Evolutionary conservation across 2,113 vertebrate genomes (phyloP).

Genomic region (Oncorhynchus kisutch): DNA sequence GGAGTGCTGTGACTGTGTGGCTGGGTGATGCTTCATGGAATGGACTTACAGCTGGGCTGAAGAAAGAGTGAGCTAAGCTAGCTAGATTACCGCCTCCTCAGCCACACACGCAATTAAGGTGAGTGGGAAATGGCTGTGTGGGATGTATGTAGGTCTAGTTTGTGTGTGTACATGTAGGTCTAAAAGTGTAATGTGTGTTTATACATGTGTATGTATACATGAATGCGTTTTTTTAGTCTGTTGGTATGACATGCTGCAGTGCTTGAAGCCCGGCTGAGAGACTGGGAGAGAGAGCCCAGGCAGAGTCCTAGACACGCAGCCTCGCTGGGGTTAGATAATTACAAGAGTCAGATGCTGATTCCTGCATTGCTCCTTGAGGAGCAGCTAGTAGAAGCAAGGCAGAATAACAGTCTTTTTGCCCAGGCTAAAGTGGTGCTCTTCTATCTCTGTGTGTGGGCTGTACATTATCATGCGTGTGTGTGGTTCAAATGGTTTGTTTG

Average conservation of each 20-base stretch:
- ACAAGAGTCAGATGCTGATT: constrained; percentile 61
- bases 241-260: constrained; percentile 33
- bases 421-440: constrained; percentile 54
- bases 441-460: constrained; percentile 55
- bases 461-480: constrained; percentile 13
- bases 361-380: constrained; percentile 48
- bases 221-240: constrained; percentile 25
- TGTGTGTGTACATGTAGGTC: background rate
- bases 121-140: constrained; percentile 23
- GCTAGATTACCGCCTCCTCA: constrained; percentile 6
- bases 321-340: constrained; percentile 56
- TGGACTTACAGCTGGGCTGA: background rate
- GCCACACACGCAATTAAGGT: constrained; percentile 28
- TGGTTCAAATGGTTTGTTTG: background rate
- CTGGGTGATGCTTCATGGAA: too few species aligned
- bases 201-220: background rate
- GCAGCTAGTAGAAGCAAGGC: constrained; percentile 39
- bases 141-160: constrained; percentile 2
- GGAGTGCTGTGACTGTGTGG: background rate
- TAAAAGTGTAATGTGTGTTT: background rate
- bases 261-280: constrained; percentile 25
- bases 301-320: constrained; percentile 34
- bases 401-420: constrained; percentile 40
- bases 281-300: constrained; percentile 22
- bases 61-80: constrained; percentile 14